Percentiles rank a stretch among this genome's conserved stretches.
phyloP scores from a whole-genome alignment of 2,797 vertebrate species.

The Sebastes taczanowskii region DNA sequence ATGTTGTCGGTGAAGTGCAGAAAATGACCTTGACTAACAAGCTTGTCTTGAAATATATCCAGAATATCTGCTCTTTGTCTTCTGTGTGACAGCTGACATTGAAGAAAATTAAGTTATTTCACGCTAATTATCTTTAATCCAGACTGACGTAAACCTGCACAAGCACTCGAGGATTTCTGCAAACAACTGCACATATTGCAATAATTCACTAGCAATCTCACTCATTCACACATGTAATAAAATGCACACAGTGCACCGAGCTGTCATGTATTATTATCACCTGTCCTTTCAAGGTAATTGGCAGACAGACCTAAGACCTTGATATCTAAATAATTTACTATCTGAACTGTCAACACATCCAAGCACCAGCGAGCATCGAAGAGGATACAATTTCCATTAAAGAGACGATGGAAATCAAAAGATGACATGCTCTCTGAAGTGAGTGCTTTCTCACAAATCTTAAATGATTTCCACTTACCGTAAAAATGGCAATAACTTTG shows the following conservation, averaged over 20 bases:
- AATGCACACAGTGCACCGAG: neutral
- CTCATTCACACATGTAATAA: neutral
- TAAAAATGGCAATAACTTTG: neutral
- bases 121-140: conserved; percentile 1
- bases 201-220: neutral
- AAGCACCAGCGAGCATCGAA: neutral
- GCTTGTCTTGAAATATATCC: neutral
- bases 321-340: conserved; percentile 13
- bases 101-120: neutral
- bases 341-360: conserved; percentile 20
- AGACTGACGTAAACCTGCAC: neutral
- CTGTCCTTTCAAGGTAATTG: conserved; percentile 10
- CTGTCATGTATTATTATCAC: conserved; percentile 3
- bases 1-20: neutral
- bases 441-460: neutral
- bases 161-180: neutral
- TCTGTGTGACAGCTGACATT: neutral
- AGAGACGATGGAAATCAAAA: neutral
- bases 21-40: conserved; percentile 41
- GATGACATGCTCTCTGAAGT: neutral
- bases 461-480: neutral
- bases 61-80: neutral
- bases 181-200: neutral
- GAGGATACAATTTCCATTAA: neutral
- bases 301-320: conserved; percentile 9